Conservation (phyloP, 2,113 vertebrate genomes). For the Lontra canadensis region DNA sequence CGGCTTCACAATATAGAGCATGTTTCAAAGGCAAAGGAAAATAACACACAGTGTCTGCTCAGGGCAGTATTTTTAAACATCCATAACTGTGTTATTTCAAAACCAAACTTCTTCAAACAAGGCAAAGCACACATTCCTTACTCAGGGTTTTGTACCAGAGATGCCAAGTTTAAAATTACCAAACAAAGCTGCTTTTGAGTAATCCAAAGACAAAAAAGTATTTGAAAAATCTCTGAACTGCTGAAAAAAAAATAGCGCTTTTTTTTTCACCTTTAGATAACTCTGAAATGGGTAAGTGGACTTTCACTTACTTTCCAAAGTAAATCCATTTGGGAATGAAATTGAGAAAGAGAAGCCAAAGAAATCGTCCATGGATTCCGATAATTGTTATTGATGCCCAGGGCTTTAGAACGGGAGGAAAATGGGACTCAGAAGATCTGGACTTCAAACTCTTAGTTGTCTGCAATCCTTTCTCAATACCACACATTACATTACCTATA, state of each 20-base stretch:
- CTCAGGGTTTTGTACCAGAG: constrained; percentile 52
- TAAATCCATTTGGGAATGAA: constrained; percentile 61
- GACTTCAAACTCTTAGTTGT: background rate
- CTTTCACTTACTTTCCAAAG: constrained; percentile 70
- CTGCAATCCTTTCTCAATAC: background rate
- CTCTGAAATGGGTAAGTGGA: constrained; percentile 63
- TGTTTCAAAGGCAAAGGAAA: constrained; percentile 63
- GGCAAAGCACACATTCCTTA: constrained; percentile 69
- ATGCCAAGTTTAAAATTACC: constrained; percentile 66
- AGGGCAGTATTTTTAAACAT: constrained; percentile 61
- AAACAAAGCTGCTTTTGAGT: constrained; percentile 77
- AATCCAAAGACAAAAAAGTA: constrained; percentile 64
- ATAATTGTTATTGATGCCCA: background rate
- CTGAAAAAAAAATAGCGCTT: constrained; percentile 27
- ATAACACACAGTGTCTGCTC: constrained; percentile 21
- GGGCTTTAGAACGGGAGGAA: background rate
- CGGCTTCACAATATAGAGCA: background rate
- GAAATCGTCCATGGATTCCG: constrained; percentile 40
- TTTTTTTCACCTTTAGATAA: constrained; percentile 70
- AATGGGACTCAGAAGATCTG: background rate
- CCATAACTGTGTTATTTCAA: constrained; percentile 65
- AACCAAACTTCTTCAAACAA: constrained; percentile 73
- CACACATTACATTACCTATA: background rate
- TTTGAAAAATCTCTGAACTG: constrained; percentile 70
- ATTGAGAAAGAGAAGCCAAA: constrained; percentile 46